phyloP scores from a whole-genome alignment of 2,888 invertebrate genomes.

The Sepioteuthis lessoniana region DNA sequence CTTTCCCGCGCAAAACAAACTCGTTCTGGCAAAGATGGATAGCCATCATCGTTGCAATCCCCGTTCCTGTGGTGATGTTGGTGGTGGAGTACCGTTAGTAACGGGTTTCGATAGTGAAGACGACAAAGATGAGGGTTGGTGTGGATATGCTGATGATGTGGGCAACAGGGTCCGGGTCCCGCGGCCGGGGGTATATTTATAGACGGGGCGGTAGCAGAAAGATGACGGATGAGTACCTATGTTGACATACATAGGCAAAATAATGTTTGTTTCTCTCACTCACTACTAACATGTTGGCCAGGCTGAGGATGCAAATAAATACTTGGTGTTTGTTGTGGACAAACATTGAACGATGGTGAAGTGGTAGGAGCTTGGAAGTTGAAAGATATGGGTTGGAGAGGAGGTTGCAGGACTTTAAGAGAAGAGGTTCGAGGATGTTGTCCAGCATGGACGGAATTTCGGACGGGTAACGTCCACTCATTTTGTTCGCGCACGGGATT shows the following conservation, averaged over 20 bases:
- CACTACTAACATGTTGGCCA: constrained; percentile 18
- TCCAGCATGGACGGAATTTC: not conserved
- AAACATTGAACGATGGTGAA: not conserved
- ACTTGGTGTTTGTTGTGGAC: not conserved
- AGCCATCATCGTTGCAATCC: not conserved
- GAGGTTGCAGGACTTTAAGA: not conserved
- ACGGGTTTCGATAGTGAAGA: not conserved
- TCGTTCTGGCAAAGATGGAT: constrained; percentile 1
- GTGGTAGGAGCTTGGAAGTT: not conserved
- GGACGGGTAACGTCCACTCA: constrained; percentile 2
- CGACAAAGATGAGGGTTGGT: not conserved
- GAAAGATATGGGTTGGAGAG: not conserved
- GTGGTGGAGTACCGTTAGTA: not conserved
- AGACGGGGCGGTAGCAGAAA: constrained; percentile 5
- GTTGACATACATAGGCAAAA: constrained; percentile 23
- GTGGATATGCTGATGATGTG: not conserved
- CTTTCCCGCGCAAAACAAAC: constrained; percentile 9
- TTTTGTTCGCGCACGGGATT: not conserved
- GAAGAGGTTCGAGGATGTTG: not conserved
- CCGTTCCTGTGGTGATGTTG: not conserved
- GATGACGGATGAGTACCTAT: constrained; percentile 10
- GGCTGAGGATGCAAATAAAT: not conserved
- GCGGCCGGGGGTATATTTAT: not conserved
- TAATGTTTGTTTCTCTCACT: not conserved
- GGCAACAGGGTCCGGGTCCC: not conserved